Evolutionary conservation across 2,113 vertebrate species (phyloP).

Genomic region (Sula dactylatra): DNA sequence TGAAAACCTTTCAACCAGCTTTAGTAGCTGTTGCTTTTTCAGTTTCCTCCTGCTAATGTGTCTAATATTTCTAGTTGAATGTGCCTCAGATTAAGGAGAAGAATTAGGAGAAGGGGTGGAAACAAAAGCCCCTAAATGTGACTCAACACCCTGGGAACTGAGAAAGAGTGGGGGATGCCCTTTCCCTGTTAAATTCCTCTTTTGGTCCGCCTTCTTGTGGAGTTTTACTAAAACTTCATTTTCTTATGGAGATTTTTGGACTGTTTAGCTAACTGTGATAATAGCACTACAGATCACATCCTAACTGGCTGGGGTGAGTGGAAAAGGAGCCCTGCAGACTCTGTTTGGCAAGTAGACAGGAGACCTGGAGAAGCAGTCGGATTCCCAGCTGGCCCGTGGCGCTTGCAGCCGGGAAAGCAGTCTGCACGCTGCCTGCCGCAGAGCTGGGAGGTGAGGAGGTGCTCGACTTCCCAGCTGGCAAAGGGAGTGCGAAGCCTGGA

Average conservation of each 20-base stretch:
- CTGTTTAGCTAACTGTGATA: background rate
- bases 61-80: background rate
- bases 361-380: conserved; percentile 47
- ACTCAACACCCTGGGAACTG: background rate
- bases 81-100: background rate
- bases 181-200: background rate
- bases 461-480: conserved; percentile 46
- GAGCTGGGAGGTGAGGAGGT: background rate
- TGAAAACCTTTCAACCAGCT: conserved; percentile 25
- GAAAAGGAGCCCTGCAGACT: conserved; percentile 18
- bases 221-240: background rate
- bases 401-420: background rate
- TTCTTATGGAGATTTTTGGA: background rate
- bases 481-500: background rate
- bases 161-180: background rate
- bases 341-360: background rate
- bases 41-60: background rate
- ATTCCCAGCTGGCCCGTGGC: conserved; percentile 45
- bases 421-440: conserved; percentile 4
- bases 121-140: background rate
- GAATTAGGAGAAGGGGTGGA: background rate
- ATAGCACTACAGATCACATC: background rate
- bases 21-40: conserved; percentile 23
- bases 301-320: conserved; percentile 20
- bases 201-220: background rate